phyloP scores from a whole-genome alignment of 1,140 invertebrate species.

The Mamestra configurata region DNA sequence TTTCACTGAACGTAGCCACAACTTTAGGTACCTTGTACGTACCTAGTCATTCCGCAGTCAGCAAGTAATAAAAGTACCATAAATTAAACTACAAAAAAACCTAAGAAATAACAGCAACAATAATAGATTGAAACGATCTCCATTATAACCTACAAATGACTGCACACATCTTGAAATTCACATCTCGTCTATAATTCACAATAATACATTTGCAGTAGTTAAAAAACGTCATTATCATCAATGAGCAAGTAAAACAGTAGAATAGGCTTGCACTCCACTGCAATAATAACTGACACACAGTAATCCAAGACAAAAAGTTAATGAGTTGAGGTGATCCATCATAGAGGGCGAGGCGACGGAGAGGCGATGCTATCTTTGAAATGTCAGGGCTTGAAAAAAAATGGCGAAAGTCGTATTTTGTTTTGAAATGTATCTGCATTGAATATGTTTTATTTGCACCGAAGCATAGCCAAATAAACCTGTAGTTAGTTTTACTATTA shows the following conservation, averaged over 20 bases:
- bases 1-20: no score
- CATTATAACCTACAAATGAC: slow-evolving; percentile 26
- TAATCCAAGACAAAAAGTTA: slow-evolving; percentile 48
- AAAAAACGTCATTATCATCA: slow-evolving; percentile 38
- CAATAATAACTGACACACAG: slow-evolving; percentile 47
- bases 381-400: no score
- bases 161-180: slow-evolving; percentile 23
- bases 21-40: no score
- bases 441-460: no score
- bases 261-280: slow-evolving; percentile 37
- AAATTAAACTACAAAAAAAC: neutral
- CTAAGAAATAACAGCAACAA: neutral
- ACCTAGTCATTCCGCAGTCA: no score
- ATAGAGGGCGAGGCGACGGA: neutral
- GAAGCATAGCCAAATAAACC: no score
- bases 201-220: slow-evolving; percentile 39
- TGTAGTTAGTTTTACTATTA: no score
- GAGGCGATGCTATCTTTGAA: neutral
- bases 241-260: slow-evolving; percentile 36
- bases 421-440: no score
- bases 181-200: slow-evolving; percentile 23
- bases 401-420: no score
- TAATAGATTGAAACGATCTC: neutral
- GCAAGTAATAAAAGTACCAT: no score
- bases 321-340: slow-evolving; percentile 33